Base-by-base conservation (phyloP, 1,140 invertebrate species). In the Pantala flavescens region DNA sequence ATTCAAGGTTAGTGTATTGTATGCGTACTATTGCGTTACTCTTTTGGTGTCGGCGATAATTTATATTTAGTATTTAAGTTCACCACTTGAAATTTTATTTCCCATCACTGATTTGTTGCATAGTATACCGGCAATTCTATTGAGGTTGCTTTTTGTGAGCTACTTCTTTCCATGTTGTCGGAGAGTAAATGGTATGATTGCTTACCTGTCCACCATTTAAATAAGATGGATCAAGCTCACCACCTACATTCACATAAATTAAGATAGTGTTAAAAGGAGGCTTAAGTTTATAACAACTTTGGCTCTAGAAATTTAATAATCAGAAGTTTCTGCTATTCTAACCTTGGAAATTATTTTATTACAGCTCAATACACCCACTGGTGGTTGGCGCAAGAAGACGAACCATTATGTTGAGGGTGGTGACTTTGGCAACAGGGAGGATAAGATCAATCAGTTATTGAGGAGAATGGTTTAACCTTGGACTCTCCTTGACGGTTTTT, bases 361-460 rank as follows among this genome's bases (percentile, higher is more conserved):
- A 71, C 78, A 90, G 89, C 86, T 99, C 73, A 99, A 98, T 88
- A 99, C 96, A 77, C 98, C 98, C 74, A 97, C 91, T 80, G 98
- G 97, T 79, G 98, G 98, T 80, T 99, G 97, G 97, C 90, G 95
- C 79, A 98, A 98, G 88, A 99, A 99, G 90, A 95, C 93, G 73
- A 98, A 96, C 82, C 98, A 99, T 83, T 99, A 96, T 83, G 97
- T 98, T 71, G 97, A 99, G 84, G 98, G 98, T 82, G 98, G 98
- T 81, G 98, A 99, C 85, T 99, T 97, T 83, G 98, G 98, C 77
- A 97, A 97, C 85, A 88, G 98, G 77, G 98, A 99, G 85, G 95
- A 98, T 80, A 92, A 96, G 84, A 94, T 99, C 81, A 99, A 99
- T 83, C 89, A 91, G 81, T 90, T 99, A 76, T 88, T 99, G 76